phyloP scores from a whole-genome alignment of 35 echinoderm and acorn worm species.

The Strongylocentrotus purpuratus region DNA sequence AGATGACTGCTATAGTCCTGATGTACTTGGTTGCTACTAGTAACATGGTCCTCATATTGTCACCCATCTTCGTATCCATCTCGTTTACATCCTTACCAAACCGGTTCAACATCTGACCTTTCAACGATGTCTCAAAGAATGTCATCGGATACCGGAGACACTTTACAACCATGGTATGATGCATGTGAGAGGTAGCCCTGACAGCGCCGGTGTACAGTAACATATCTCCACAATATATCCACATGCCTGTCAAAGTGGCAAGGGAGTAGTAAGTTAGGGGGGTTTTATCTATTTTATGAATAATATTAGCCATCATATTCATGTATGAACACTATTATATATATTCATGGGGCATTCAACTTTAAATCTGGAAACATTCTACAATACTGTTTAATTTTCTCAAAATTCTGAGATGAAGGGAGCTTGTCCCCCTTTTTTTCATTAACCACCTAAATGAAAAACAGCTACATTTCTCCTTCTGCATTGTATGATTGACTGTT shows the following conservation, averaged over 20 bases:
- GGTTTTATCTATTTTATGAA: too few species aligned
- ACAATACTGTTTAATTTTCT: too few species aligned
- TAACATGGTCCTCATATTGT: slow-evolving; percentile 21
- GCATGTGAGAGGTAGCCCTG: slow-evolving; percentile 55
- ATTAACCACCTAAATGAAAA: too few species aligned
- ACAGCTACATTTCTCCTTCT: too few species aligned
- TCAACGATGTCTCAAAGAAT: slow-evolving; percentile 83
- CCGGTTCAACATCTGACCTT: slow-evolving; percentile 78
- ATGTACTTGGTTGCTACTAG: slow-evolving; percentile 23
- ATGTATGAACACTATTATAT: too few species aligned
- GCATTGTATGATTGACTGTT: too few species aligned
- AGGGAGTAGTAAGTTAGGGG: background rate
- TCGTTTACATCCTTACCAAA: slow-evolving; percentile 82
- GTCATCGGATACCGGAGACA: slow-evolving; percentile 69
- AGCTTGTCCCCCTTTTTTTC: too few species aligned
- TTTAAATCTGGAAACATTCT: too few species aligned
- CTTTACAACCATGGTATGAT: slow-evolving; percentile 50
- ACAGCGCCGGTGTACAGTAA: slow-evolving; percentile 54
- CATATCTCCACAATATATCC: slow-evolving; percentile 41
- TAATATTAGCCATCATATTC: too few species aligned
- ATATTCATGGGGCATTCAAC: too few species aligned
- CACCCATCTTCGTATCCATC: slow-evolving; percentile 46
- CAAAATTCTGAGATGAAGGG: too few species aligned
- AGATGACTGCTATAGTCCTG: slow-evolving; percentile 34
- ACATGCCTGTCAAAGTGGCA: slow-evolving; percentile 22